These are phyloP conservation scores for Pimephales promelas DNA, from an alignment of 2,113 vertebrate genomes.

Conservation along the genomic window DNA sequence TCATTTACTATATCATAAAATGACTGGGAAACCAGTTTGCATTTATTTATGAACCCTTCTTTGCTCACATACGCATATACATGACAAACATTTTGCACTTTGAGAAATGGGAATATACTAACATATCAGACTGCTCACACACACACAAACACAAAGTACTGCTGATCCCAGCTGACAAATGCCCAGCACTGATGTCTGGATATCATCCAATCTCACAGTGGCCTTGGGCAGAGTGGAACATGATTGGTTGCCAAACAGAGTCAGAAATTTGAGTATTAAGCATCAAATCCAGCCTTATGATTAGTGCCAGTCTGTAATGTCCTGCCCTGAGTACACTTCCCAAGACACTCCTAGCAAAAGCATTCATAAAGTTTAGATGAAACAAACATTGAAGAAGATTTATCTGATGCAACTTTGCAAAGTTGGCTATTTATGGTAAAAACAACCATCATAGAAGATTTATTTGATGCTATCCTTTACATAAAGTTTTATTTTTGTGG, in stretches of 20 bases:
- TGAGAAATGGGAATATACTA: neutral
- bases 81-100: neutral
- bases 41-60: neutral
- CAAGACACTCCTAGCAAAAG: neutral
- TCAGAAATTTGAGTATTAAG: slow-evolving; percentile 19
- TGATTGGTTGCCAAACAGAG: slow-evolving; percentile 15
- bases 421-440: neutral
- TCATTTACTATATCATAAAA: no score
- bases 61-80: neutral
- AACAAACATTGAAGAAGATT: slow-evolving; percentile 5
- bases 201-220: slow-evolving; percentile 37
- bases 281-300: slow-evolving; percentile 28
- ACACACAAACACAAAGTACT: slow-evolving; percentile 9
- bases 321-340: neutral
- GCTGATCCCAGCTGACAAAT: slow-evolving; percentile 11
- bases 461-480: slow-evolving; percentile 16
- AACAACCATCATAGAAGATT: neutral
- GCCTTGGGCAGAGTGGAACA: slow-evolving; percentile 23
- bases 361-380: neutral
- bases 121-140: neutral
- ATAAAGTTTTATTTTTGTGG: slow-evolving; percentile 6
- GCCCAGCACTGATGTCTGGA: slow-evolving; percentile 30
- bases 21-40: neutral
- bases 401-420: slow-evolving; percentile 12
- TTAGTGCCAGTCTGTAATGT: slow-evolving; percentile 28